These are phyloP conservation scores for Drosophila acutilabella DNA, from an alignment of 2,888 invertebrate genomes.

Conservation along the genomic window DNA sequence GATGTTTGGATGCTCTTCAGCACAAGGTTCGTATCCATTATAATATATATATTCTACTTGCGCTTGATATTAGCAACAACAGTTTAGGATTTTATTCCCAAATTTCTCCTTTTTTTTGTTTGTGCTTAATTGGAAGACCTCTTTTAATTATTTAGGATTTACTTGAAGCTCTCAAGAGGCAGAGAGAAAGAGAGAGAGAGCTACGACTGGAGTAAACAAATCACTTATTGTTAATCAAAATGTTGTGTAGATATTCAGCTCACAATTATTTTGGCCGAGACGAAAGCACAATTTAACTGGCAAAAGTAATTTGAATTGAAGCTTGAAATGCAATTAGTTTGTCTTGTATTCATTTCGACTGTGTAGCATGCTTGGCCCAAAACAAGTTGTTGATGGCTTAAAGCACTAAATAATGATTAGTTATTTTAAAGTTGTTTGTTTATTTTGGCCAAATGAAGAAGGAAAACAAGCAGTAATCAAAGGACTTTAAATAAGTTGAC, in stretches of 20 bases:
- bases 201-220: slow-evolving; percentile 47
- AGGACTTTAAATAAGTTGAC: not conserved
- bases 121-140: slow-evolving; percentile 59
- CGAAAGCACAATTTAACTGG: slow-evolving; percentile 39
- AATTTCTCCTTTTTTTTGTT: slow-evolving; percentile 7
- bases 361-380: not conserved
- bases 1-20: slow-evolving; percentile 41
- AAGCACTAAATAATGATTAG: slow-evolving; percentile 8
- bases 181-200: slow-evolving; percentile 19
- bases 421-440: not conserved
- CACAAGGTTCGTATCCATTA: slow-evolving; percentile 73
- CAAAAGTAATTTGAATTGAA: slow-evolving; percentile 50
- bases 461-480: not conserved
- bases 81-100: slow-evolving; percentile 18
- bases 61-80: slow-evolving; percentile 53
- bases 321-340: slow-evolving; percentile 50
- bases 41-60: slow-evolving; percentile 66
- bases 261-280: slow-evolving; percentile 8
- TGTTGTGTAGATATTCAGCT: slow-evolving; percentile 28
- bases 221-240: slow-evolving; percentile 73
- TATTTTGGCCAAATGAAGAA: not conserved
- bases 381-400: slow-evolving; percentile 13
- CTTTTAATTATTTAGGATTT: slow-evolving; percentile 62
- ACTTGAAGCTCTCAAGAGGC: slow-evolving; percentile 9
- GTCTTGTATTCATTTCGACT: slow-evolving; percentile 29